Evolutionary conservation across 35 echinoderm and acorn worm genomes (phyloP).

Genomic region (Strongylocentrotus purpuratus): DNA sequence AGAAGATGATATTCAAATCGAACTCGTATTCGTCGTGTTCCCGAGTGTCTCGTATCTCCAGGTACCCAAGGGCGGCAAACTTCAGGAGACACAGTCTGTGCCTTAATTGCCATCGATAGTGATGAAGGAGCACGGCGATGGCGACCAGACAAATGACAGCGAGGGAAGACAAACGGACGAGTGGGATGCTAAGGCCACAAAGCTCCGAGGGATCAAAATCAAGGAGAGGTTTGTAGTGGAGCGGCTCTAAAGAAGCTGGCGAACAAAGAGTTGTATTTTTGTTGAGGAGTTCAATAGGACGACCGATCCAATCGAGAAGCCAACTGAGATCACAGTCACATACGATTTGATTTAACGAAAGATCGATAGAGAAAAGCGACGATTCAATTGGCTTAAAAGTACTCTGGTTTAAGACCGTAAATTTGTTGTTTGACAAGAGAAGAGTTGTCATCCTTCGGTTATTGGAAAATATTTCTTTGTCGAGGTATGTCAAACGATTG

Average conservation of each 20-base stretch:
- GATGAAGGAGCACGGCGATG: background rate
- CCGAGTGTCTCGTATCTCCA: background rate
- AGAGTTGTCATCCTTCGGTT: background rate
- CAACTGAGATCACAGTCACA: conserved; percentile 1
- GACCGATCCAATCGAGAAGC: background rate
- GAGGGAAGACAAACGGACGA: no score
- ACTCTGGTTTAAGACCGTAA: background rate
- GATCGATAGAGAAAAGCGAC: background rate
- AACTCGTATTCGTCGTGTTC: background rate
- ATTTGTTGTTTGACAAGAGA: background rate
- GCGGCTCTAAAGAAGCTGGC: background rate
- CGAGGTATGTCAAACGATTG: background rate
- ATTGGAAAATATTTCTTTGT: background rate
- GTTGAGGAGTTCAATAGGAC: background rate
- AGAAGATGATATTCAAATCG: conserved; percentile 13
- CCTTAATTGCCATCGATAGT: background rate
- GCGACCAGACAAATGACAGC: background rate
- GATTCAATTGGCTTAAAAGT: background rate
- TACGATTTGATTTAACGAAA: background rate
- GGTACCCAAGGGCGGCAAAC: background rate
- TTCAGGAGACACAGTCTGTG: background rate
- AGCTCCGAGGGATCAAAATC: background rate
- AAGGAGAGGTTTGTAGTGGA: background rate
- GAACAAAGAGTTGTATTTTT: background rate
- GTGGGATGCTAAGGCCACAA: no score